Evolutionary conservation across 2,797 vertebrate genomes (phyloP).

Genomic region (Scyliorhinus canicula): DNA sequence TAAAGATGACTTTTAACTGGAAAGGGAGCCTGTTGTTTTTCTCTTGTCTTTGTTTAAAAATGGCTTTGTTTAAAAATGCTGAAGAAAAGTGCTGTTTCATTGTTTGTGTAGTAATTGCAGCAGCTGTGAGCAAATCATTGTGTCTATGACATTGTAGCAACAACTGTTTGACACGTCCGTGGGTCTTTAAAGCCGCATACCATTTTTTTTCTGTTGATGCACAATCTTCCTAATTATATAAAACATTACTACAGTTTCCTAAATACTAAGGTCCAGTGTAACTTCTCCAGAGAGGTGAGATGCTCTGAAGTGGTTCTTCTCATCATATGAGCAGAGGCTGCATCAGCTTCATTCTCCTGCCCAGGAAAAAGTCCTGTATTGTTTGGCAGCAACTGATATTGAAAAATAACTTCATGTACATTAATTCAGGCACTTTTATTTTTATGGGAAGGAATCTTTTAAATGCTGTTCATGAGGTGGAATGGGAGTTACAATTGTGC

Average conservation of each 20-base stretch:
- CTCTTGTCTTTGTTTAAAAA: not conserved
- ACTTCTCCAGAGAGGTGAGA: not conserved
- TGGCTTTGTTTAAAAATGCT: not conserved
- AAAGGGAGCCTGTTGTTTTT: not conserved
- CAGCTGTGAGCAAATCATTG: not conserved
- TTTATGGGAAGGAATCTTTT: not conserved
- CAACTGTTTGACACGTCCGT: not conserved
- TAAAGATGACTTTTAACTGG: not conserved
- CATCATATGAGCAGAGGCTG: not conserved
- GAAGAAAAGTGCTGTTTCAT: not conserved
- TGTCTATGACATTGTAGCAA: not conserved
- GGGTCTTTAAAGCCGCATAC: not conserved
- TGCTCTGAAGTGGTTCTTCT: not conserved
- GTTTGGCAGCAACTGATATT: not conserved
- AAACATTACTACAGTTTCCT: not conserved
- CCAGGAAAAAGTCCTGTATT: not conserved
- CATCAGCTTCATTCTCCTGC: not conserved
- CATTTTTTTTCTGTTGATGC: not conserved
- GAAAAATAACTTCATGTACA: not conserved
- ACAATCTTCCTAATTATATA: not conserved
- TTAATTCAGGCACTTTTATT: not conserved
- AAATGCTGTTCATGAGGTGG: not conserved
- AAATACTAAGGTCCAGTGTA: not conserved
- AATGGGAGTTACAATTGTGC: not conserved
- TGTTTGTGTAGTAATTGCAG: not conserved